phyloP scores from a whole-genome alignment of 2,113 vertebrate genomes.

The Brachypodius melanocephalos region DNA sequence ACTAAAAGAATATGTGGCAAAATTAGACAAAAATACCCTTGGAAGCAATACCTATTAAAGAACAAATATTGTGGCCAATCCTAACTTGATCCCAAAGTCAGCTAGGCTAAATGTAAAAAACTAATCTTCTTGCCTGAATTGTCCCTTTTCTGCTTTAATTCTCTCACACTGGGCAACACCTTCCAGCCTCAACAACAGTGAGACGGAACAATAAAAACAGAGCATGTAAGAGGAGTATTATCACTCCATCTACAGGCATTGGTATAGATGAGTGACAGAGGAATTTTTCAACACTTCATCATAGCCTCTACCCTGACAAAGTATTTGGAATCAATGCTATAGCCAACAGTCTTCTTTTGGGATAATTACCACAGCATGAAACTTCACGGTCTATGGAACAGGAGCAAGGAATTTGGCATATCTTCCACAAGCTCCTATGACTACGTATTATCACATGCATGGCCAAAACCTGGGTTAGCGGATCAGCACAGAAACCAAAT shows the following conservation, averaged over 20 bases:
- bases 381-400: background rate
- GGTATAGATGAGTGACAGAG: accelerated
- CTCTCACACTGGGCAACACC: background rate
- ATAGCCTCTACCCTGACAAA: background rate
- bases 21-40: background rate
- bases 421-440: background rate
- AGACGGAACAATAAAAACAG: background rate
- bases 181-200: background rate
- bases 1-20: background rate
- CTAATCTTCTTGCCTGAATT: background rate
- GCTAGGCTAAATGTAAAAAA: background rate
- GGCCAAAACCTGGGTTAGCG: background rate
- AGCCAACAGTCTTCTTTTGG: background rate
- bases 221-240: background rate
- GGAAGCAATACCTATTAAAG: background rate
- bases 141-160: background rate
- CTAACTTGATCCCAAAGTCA: background rate
- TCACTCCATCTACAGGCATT: background rate
- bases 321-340: background rate
- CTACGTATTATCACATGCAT: background rate
- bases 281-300: background rate
- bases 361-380: background rate
- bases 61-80: background rate
- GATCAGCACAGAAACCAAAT: background rate
- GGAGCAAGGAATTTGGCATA: background rate